These are phyloP conservation scores for Xerus rutilus DNA, from an alignment of 2,797 vertebrate genomes.

Conservation along the genomic window DNA sequence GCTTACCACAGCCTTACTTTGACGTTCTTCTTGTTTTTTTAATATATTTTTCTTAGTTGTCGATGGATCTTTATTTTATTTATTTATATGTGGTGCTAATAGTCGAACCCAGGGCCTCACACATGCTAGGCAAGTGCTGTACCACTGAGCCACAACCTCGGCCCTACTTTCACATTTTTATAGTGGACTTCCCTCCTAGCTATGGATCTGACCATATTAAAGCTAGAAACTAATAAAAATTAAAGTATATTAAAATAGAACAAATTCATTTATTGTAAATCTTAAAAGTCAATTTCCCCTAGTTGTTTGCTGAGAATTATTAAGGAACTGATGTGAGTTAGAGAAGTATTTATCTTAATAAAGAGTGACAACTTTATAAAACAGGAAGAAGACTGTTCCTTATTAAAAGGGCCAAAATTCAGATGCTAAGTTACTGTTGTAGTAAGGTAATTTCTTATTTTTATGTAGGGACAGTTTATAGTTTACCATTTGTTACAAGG, in stretches of 20 bases:
- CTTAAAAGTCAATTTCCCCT: slow-evolving; percentile 21
- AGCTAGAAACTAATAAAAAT: slow-evolving; percentile 56
- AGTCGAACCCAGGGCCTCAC: too few species aligned
- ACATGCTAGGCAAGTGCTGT: too few species aligned
- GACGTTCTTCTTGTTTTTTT: background rate
- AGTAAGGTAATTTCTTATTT: background rate
- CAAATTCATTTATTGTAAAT: slow-evolving; percentile 57
- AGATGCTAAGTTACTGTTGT: background rate
- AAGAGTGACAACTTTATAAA: background rate
- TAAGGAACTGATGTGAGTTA: slow-evolving; percentile 38
- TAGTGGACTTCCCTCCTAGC: background rate
- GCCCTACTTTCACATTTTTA: background rate
- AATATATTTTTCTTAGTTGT: too few species aligned
- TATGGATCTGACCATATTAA: slow-evolving; percentile 42
- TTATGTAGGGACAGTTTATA: background rate
- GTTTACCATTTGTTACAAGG: slow-evolving; percentile 54
- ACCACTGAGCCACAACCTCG: too few species aligned
- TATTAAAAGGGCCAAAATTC: background rate
- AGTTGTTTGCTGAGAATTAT: slow-evolving; percentile 53
- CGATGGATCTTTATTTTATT: too few species aligned
- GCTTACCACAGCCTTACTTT: too few species aligned
- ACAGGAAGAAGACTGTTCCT: background rate
- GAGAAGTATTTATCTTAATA: slow-evolving; percentile 37
- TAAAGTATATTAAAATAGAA: slow-evolving; percentile 52
- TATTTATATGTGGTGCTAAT: too few species aligned